phyloP scores from a whole-genome alignment of 2,797 vertebrate species.

The Eospalax fontanierii region DNA sequence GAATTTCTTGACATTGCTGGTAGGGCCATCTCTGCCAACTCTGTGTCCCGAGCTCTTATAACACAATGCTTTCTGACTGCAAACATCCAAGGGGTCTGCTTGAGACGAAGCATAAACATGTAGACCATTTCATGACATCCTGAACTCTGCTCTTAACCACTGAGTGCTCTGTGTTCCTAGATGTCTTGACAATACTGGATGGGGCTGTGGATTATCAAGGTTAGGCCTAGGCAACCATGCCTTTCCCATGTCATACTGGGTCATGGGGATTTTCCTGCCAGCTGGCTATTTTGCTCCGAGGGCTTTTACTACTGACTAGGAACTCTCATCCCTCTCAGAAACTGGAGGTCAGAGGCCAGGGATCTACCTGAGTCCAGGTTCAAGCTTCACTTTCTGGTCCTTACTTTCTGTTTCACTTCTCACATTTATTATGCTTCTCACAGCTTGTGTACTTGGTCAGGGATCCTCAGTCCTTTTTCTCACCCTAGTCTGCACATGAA shows the following conservation, averaged over 20 bases:
- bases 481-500: not conserved
- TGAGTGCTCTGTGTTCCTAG: not conserved
- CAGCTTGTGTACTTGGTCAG: not conserved
- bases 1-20: not conserved
- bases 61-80: accelerated
- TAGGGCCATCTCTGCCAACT: accelerated
- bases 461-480: not conserved
- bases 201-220: not conserved
- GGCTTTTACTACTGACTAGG: not conserved
- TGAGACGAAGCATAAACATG: not conserved
- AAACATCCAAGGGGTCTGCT: no score
- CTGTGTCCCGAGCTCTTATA: not conserved
- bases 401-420: not conserved
- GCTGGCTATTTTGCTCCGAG: not conserved
- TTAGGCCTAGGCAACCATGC: not conserved
- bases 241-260: not conserved
- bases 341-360: not conserved
- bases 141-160: not conserved
- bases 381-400: not conserved
- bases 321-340: not conserved
- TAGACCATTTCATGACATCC: not conserved
- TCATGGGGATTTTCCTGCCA: not conserved
- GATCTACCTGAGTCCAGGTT: not conserved
- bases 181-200: not conserved
- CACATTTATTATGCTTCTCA: not conserved